Conservation (phyloP, 1,140 invertebrate genomes). For the Palaemon carinicauda region DNA sequence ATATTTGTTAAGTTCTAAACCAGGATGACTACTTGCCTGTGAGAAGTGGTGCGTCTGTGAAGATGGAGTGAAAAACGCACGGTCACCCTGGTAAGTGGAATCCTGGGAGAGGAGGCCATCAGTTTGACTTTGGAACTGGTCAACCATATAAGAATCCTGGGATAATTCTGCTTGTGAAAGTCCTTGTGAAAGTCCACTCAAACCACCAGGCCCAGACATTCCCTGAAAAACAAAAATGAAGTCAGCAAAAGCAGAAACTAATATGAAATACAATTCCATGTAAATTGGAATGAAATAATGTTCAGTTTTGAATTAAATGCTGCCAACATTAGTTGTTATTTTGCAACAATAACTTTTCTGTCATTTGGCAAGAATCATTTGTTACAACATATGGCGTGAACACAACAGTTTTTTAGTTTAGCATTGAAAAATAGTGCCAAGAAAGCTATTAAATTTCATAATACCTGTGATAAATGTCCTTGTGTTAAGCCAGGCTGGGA, state of each 20-base stretch:
- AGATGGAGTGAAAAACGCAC: constrained; percentile 57
- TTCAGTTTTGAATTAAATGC: no score
- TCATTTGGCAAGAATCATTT: no score
- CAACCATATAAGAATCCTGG: constrained; percentile 85
- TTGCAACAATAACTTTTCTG: no score
- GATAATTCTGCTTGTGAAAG: constrained; percentile 83
- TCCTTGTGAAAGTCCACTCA: constrained; percentile 61
- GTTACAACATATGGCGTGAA: no score
- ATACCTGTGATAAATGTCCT: constrained; percentile 68
- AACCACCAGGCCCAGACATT: constrained; percentile 49
- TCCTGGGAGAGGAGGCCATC: constrained; percentile 94
- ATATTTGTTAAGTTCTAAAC: not conserved
- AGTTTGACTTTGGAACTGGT: constrained; percentile 92
- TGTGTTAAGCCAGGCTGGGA: constrained; percentile 67
- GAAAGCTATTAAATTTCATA: not conserved
- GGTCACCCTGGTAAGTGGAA: constrained; percentile 87
- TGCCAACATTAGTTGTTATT: no score
- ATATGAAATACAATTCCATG: not conserved
- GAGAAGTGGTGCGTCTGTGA: constrained; percentile 57
- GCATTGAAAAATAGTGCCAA: no score
- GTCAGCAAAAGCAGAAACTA: not conserved
- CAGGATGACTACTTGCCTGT: not conserved
- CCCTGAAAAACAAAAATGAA: constrained; percentile 9
- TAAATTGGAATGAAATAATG: no score
- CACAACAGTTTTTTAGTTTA: no score